Evolutionary conservation across 2,113 vertebrate genomes (phyloP).

Genomic region (Phyllopteryx taeniolatus): DNA sequence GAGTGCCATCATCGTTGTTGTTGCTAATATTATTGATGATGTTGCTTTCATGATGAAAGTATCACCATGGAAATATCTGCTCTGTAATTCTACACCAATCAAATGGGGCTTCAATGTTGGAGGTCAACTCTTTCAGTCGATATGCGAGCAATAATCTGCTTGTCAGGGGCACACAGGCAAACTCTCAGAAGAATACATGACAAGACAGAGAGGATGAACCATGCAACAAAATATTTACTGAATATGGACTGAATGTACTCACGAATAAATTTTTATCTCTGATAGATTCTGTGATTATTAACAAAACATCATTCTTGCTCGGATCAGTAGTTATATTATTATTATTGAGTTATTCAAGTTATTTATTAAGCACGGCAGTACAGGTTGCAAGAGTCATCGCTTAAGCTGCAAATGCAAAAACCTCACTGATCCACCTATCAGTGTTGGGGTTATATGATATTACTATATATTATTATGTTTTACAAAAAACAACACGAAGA

Average conservation of each 20-base stretch:
- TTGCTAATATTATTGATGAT: constrained; percentile 71
- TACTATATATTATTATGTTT: neutral
- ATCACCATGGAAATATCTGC: constrained; percentile 72
- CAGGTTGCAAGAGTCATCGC: no score
- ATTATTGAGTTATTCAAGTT: neutral
- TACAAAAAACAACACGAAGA: neutral
- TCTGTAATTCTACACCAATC: constrained; percentile 61
- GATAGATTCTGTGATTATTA: neutral
- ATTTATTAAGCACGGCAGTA: neutral
- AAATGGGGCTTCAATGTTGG: constrained; percentile 64
- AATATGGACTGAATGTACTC: neutral
- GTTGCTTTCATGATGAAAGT: constrained; percentile 55
- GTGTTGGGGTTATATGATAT: neutral
- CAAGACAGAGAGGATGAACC: constrained; percentile 1
- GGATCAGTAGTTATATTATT: neutral
- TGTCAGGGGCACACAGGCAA: constrained; percentile 7
- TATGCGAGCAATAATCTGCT: constrained; percentile 27
- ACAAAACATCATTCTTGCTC: neutral
- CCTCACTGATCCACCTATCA: no score
- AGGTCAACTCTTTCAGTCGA: constrained; percentile 19
- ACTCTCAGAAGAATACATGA: constrained; percentile 14
- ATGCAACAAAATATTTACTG: neutral
- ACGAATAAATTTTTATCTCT: neutral
- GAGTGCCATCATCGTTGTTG: constrained; percentile 68
- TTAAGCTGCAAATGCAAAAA: neutral